phyloP scores from a whole-genome alignment of 2,888 invertebrate genomes.

The Germaria angustata region DNA sequence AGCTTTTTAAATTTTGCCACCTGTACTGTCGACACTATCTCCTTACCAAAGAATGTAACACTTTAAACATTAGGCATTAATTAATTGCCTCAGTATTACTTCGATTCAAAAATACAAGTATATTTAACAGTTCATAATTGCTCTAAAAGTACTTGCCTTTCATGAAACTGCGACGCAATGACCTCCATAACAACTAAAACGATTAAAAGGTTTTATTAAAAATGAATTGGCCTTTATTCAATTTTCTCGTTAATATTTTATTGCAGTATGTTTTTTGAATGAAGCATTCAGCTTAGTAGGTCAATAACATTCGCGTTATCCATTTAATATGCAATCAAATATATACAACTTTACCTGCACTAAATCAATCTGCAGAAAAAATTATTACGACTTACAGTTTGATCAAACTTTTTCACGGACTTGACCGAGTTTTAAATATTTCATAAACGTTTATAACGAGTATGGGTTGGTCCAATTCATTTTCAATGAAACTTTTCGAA shows the following conservation, averaged over 20 bases:
- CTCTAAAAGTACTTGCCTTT: background rate
- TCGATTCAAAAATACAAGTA: no score
- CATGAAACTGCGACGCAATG: background rate
- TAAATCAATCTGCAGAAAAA: background rate
- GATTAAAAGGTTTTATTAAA: background rate
- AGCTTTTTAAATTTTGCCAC: no score
- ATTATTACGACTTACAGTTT: slow-evolving; percentile 24
- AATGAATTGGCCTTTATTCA: background rate
- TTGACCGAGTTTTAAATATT: slow-evolving; percentile 46
- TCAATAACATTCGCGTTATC: slow-evolving; percentile 4
- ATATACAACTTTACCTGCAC: background rate
- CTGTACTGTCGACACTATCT: no score
- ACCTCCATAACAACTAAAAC: background rate
- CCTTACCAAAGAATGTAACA: no score
- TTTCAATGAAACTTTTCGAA: slow-evolving; percentile 15
- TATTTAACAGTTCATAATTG: no score
- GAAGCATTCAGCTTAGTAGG: background rate
- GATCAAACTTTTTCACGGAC: slow-evolving; percentile 34
- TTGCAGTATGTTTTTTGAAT: background rate
- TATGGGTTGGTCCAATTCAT: slow-evolving; percentile 25
- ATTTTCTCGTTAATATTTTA: background rate
- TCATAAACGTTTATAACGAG: background rate
- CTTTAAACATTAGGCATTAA: no score
- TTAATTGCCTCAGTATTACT: no score
- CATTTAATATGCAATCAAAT: background rate